Evolutionary conservation across 1,140 invertebrate genomes (phyloP), one percentile per base, ranked within the genome.

Genomic region (Ditylenchus dipsaci): DNA sequence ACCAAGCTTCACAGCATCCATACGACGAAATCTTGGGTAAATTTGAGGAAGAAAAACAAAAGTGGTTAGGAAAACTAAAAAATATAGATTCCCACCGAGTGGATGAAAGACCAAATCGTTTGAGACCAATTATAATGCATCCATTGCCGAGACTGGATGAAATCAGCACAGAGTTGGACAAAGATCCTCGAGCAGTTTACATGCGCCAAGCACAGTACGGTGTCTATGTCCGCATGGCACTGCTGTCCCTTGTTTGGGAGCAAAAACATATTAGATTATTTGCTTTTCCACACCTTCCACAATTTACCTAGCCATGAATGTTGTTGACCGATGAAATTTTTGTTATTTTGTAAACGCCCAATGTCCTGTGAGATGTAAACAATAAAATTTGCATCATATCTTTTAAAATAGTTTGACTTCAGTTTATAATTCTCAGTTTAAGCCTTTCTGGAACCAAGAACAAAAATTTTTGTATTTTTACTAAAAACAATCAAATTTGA

Each of bases 201-300:
- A 98, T 99, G 87, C 87, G 95, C 23, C 96, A 99, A 86, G 92
- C 93, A 1, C 92, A 97, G 83, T 91, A 92, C 78, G 96, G 96
- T 57, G 91, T 99, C 88, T 98, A 94, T 81, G 91, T 98, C 3
- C 88, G 96, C 43, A 99, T 99, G 96, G 93, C 95, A 1, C 84
- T 99, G 0, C 85, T 99, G 1, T 89, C 92, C 0, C 91, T 95
- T 87, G 90, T 98, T 30, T 95, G 11, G 27, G 72, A 19, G 63
- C 72, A n/a, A 38, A 38, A 38, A 38, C 33, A 38, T 38, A 38
- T 38, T 38, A 38, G 33, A 38, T 38, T 3, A 38, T 11, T 38
- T 38, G 33, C 33, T 38, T 38, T 38, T 38, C 33, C 33, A 5
- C 33, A 5, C 3, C 11, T 38, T 38, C 11, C 11, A 5, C 33